Base-by-base conservation (phyloP, 2,888 invertebrate genomes). In the Quadriops clusia region DNA sequence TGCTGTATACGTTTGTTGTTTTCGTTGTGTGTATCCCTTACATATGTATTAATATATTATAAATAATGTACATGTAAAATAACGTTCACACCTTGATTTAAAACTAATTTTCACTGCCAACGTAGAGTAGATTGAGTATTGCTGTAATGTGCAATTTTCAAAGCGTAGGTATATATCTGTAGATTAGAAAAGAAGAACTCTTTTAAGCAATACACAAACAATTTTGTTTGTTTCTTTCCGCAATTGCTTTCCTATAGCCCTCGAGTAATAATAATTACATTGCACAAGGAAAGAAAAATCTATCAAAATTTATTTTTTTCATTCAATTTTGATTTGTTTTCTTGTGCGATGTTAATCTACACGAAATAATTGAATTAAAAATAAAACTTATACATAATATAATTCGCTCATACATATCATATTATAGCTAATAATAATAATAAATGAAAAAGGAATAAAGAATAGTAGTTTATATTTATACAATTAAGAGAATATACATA, bases 341-440 rank as follows among this genome's bases (percentile, higher is more conserved):
- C 7, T 7, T 8, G 7, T 18, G 18, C 8, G 18, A 8, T 18
- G 7, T 8, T 8, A 7, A 18, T 7, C 18, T 8, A 8, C 8
- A 18, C 7, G 7, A 8, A 8, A 18, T 18, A 18, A 18, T 18
- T 18, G 18, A 18, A 8, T 7, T 18, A 18, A 18, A 6, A 18
- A 18, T 7, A 18, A 6, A 7, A 18, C 8, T 18, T 18, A 7
- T 18, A 18, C 18, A 18, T 18, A 7, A 8, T 6, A 44, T 44
- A 44, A 42, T 41, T 40, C 47, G 59, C 60, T 59, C 56, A 59
- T 58, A 60, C 58, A 60, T 59, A 60, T 60, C 59, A 59, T 51
- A 35, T 47, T n/a, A 42, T 54, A 55, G 50, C 45, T 43, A 49
- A 50, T 33, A 30, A 23, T n/a, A n/a, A n/a, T n/a, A n/a, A n/a